Evolutionary conservation across 92 coral and sea anemone species (phyloP), one percentile per base, ranked within the genome.

Genomic region (Epizoanthus scotinus): DNA sequence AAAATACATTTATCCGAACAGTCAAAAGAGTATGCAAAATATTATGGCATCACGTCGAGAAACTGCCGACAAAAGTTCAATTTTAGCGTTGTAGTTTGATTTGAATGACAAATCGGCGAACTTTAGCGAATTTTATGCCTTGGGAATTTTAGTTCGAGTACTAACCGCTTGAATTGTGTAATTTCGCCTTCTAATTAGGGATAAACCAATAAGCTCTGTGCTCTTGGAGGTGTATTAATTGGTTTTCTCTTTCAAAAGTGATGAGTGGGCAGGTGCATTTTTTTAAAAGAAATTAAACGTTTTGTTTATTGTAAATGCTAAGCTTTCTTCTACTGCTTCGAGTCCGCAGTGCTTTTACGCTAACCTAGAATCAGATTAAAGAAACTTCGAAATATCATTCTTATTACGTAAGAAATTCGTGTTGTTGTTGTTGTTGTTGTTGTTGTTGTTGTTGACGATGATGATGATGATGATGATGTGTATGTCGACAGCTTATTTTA

Each of bases 151-250:
- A 34, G 67, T 36, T 58, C 55, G 58, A n/a, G 63, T 22, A 28
- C 42, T 58, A 75, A 58, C 81, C 69, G 57, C 81, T 59, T 75
- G 67, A 38, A 34, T 75, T 12, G 59, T 22, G 24, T 40, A 59
- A 59, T 59, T 58, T 59, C 63, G 38, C 68, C 10, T 40, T 34
- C 67, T 75, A 75, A 59, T 75, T 75, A 75, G 38, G 67, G 22
- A 10, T 60, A 57, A 75, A 58, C 67, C 81, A 75, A 38, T 75
- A 60, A 18, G 10, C 15, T 40, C 36, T 75, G 36, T 63, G 24
- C 50, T 2, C 81, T 66, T 60, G 69, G 40, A 58, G 58, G 67
- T n/a, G 67, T 60, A 59, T 58, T 75, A 75, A 75, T 58, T 75
- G 42, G 21, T 40, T 75, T 75, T 75, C 21, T 59, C 14, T 75